Conservation (phyloP, 2,888 invertebrate species). For the Folsomia manolachei region DNA sequence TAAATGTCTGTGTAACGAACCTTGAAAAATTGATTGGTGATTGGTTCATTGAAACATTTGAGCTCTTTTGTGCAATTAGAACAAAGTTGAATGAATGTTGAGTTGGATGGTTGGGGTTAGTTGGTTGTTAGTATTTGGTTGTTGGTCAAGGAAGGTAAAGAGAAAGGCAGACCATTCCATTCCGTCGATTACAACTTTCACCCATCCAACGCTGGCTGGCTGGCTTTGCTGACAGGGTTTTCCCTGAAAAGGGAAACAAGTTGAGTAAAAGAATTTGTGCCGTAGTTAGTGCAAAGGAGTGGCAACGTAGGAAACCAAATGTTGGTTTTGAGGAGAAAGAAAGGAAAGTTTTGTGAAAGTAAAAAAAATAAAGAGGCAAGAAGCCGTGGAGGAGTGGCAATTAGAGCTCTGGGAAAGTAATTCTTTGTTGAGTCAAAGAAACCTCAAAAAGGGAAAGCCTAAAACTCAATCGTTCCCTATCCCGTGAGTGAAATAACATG, state of each 20-base stretch:
- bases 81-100: neutral
- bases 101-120: too few relatives aligned
- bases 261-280: neutral
- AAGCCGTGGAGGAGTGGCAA: constrained; percentile 16
- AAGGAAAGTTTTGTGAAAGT: constrained; percentile 1
- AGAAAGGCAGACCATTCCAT: neutral
- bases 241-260: neutral
- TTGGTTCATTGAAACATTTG: constrained; percentile 5
- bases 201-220: neutral
- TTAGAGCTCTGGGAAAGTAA: constrained; percentile 9
- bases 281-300: neutral
- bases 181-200: neutral
- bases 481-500: too few relatives aligned
- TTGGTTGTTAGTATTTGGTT: too few relatives aligned
- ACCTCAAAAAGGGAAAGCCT: neutral
- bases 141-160: neutral
- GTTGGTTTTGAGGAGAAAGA: constrained; percentile 2
- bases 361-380: neutral
- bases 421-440: neutral
- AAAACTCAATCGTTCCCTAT: too few relatives aligned
- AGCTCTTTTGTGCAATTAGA: neutral
- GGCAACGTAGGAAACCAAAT: neutral
- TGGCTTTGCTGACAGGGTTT: neutral
- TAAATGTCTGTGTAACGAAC: constrained; percentile 8
- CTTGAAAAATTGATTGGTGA: constrained; percentile 14